Conservation (phyloP, 2,113 vertebrate species). For the Patagioenas fasciata region DNA sequence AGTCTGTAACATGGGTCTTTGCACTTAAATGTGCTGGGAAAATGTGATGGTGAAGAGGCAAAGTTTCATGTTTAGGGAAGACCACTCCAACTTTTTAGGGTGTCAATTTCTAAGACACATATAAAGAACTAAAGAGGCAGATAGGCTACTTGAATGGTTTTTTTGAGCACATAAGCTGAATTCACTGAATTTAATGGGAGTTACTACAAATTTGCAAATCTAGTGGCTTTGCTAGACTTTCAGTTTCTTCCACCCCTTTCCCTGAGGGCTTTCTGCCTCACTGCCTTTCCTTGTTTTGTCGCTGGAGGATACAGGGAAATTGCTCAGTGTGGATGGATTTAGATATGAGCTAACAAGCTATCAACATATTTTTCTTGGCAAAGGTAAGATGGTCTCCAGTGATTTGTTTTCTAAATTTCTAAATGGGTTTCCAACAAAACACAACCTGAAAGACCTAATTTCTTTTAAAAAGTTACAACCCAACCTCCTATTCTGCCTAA, state of each 20-base stretch:
- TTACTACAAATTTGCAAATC: neutral
- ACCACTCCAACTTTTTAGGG: neutral
- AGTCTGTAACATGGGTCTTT: neutral
- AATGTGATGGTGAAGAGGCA: neutral
- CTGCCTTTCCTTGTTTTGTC: neutral
- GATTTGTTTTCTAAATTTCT: neutral
- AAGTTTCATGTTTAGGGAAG: neutral
- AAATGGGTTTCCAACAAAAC: neutral
- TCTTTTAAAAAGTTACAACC: neutral
- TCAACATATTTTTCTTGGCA: neutral
- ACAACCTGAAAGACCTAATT: neutral
- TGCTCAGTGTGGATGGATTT: neutral
- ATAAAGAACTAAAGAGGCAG: neutral
- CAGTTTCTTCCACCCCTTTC: neutral
- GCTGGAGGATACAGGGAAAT: neutral
- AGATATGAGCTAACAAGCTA: neutral
- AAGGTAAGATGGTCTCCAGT: neutral
- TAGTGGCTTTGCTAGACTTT: neutral
- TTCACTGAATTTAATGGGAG: neutral
- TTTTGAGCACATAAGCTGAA: neutral
- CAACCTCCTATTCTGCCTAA: neutral
- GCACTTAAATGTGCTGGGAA: neutral
- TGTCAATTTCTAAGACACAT: neutral
- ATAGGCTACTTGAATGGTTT: neutral
- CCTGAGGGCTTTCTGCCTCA: neutral